phyloP scores from a whole-genome alignment of 2,888 invertebrate genomes.

The Anagyrus pseudococci region DNA sequence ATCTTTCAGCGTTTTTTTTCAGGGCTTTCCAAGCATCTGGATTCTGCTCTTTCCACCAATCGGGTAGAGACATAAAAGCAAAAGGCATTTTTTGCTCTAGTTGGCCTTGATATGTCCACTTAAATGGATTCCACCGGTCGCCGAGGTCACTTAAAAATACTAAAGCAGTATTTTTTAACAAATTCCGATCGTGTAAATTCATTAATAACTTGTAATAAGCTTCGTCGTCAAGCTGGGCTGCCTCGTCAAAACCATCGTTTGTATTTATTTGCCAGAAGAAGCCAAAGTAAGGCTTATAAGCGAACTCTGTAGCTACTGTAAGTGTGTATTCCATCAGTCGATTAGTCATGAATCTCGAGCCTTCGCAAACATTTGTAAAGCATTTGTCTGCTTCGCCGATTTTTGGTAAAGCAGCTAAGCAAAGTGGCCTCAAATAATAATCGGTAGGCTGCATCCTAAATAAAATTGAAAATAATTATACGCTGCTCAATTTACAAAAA shows the following conservation, averaged over 20 bases:
- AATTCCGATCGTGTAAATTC: slow-evolving; percentile 61
- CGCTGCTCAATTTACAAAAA: not conserved
- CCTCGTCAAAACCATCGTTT: slow-evolving; percentile 83
- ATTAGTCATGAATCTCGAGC: slow-evolving; percentile 72
- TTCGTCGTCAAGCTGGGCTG: slow-evolving; percentile 76
- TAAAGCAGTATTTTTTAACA: slow-evolving; percentile 72
- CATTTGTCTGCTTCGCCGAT: slow-evolving; percentile 71
- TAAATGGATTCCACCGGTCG: slow-evolving; percentile 83
- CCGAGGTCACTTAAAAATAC: slow-evolving; percentile 90
- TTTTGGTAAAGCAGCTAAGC: slow-evolving; percentile 71
- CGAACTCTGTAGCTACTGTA: slow-evolving; percentile 70
- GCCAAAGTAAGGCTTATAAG: slow-evolving; percentile 73
- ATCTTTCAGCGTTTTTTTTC: slow-evolving; percentile 69
- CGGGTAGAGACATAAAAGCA: slow-evolving; percentile 75
- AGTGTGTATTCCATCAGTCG: slow-evolving; percentile 75
- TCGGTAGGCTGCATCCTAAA: slow-evolving; percentile 78
- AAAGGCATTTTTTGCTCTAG: slow-evolving; percentile 90
- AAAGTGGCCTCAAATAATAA: slow-evolving; percentile 81
- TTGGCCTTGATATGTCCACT: slow-evolving; percentile 83
- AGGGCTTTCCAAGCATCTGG: slow-evolving; percentile 71
- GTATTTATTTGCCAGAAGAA: slow-evolving; percentile 86
- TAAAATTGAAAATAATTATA: not conserved
- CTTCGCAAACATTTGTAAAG: slow-evolving; percentile 76
- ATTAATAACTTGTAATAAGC: slow-evolving; percentile 69
- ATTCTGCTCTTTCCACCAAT: slow-evolving; percentile 72